A percentile compares a stretch with the other conserved stretches of the same genome.
phyloP scores from a whole-genome alignment of 1,140 invertebrate genomes.

The Belonocnema kinseyi region DNA sequence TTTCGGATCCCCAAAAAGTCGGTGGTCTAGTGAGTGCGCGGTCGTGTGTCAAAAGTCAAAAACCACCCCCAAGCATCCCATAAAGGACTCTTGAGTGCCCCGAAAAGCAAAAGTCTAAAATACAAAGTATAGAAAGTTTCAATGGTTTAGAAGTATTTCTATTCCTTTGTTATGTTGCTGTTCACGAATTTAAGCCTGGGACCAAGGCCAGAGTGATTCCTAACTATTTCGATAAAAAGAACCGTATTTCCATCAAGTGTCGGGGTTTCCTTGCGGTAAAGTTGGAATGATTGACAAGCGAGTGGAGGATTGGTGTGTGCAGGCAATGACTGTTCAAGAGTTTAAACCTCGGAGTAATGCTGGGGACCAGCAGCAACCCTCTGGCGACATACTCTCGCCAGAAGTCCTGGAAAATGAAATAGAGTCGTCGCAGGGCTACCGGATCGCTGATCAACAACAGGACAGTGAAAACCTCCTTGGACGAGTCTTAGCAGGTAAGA shows the following conservation, averaged over 20 bases:
- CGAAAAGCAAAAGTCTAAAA: slow-evolving; percentile 34
- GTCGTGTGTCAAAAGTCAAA: neutral
- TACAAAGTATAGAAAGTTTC: slow-evolving; percentile 2
- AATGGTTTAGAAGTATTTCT: neutral
- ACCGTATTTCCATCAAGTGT: neutral
- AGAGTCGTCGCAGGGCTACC: slow-evolving; percentile 52
- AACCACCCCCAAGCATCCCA: neutral
- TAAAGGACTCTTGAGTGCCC: neutral
- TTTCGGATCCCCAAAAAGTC: neutral
- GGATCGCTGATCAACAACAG: slow-evolving; percentile 41
- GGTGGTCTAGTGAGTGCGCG: slow-evolving; percentile 47
- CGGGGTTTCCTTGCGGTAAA: neutral
- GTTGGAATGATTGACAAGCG: slow-evolving; percentile 56
- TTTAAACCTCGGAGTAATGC: slow-evolving; percentile 67
- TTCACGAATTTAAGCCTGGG: neutral
- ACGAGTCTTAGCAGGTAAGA: slow-evolving; percentile 72
- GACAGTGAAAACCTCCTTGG: slow-evolving; percentile 75
- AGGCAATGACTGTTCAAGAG: slow-evolving; percentile 73
- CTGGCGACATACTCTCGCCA: slow-evolving; percentile 66
- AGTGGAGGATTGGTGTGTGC: slow-evolving; percentile 58
- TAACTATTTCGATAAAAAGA: neutral
- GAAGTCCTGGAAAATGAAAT: slow-evolving; percentile 67
- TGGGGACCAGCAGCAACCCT: slow-evolving; percentile 63
- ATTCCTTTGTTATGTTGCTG: neutral
- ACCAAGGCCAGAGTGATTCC: slow-evolving; percentile 25